These are phyloP conservation scores for Athalia circularis DNA, from an alignment of 2,888 invertebrate species.

Conservation along the genomic window DNA sequence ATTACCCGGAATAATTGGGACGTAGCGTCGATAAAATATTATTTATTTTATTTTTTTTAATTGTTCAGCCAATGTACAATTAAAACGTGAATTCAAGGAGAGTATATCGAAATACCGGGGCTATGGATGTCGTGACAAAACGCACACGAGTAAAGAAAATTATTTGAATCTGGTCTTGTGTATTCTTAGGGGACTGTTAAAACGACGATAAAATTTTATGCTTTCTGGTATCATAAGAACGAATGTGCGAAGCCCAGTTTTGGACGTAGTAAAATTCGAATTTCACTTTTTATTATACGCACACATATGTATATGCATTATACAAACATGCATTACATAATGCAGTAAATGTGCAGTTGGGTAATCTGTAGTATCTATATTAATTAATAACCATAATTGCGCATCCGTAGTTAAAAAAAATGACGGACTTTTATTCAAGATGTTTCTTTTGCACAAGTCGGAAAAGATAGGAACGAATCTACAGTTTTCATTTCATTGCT, in stretches of 20 bases:
- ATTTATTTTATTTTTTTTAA: not conserved
- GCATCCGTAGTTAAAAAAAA: too few species aligned
- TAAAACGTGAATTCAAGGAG: not conserved
- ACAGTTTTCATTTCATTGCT: too few species aligned
- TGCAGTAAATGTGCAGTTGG: too few species aligned
- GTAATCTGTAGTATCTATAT: too few species aligned
- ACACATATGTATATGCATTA: too few species aligned
- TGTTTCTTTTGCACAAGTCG: too few species aligned
- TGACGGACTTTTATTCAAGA: too few species aligned
- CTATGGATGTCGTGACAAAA: not conserved
- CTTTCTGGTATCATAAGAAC: not conserved
- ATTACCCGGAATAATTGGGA: not conserved
- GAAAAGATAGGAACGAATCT: too few species aligned
- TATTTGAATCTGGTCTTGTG: not conserved
- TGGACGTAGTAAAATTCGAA: not conserved
- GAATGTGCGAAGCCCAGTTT: not conserved
- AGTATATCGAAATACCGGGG: not conserved
- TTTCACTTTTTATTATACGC: not conserved
- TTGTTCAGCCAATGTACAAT: not conserved
- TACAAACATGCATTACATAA: too few species aligned
- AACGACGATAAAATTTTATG: constrained; percentile 13
- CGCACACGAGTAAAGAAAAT: not conserved
- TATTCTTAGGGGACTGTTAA: not conserved
- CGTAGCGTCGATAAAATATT: not conserved
- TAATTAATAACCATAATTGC: too few species aligned